Evolutionary conservation across 2,888 invertebrate genomes (phyloP), one percentile per base, ranked within the genome.

Genomic region (Fragum sueziense): DNA sequence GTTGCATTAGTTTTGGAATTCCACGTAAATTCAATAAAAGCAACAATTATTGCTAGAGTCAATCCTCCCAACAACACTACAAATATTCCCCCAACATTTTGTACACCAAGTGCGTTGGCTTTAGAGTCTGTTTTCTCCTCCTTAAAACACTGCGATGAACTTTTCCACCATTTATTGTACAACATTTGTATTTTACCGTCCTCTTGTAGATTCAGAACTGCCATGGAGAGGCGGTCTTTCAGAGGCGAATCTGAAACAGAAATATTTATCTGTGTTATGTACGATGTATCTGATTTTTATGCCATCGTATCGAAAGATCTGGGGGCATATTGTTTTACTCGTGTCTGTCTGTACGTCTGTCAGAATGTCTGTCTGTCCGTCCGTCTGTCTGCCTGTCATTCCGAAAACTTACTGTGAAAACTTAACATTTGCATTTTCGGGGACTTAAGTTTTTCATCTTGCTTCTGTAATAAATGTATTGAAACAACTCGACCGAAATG

Each of bases 191-290:
- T 95, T 93, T 96, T 97, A 41, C 98, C 98, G 93, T 97, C 97
- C 94, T 99, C 99, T 94, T 99, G 99, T 41, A 99, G 95, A 94
- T 97, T 97, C 65, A 99, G 94, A 87, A 99, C 98, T 51, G 98
- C 98, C 61, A 97, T 97, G 14, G 98, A 99, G 86, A 99, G 97
- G 93, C 97, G 96, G 94, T 99, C 99, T n/a, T 99, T 95, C 97
- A 99, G 98, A 0, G 97, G 97, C 31, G 98, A 97, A 34, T 96
- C 97, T 95, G 88, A 34, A 57, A 70, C n/a, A 29, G 47, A 9
- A 33, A 4, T 47, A 67, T n/a, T n/a, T n/a, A n/a, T n/a, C n/a
- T n/a, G n/a, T n/a, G n/a, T n/a, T n/a, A n/a, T n/a, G n/a, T n/a
- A n/a, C n/a, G n/a, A n/a, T n/a, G n/a, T n/a, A n/a, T n/a, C n/a